phyloP scores from a whole-genome alignment of 2,888 invertebrate genomes.

The Achlya flavicornis region DNA sequence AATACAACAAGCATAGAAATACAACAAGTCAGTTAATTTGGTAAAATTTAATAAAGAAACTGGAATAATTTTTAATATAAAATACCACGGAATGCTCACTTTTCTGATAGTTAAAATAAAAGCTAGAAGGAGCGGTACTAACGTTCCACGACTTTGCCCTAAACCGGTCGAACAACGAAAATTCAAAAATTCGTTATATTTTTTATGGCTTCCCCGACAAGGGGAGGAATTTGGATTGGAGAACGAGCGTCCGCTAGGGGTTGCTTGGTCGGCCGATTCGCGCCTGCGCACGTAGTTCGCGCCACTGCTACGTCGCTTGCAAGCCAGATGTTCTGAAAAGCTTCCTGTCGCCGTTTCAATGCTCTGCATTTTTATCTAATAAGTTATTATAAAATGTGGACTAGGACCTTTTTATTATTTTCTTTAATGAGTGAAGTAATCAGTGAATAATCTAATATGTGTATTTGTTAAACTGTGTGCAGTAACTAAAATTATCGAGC shows the following conservation, averaged over 20 bases:
- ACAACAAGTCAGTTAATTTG: neutral
- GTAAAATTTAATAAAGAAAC: neutral
- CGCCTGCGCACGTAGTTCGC: conserved; percentile 84
- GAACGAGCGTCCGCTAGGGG: conserved; percentile 76
- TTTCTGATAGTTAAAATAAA: neutral
- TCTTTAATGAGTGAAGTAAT: conserved; percentile 68
- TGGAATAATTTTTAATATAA: neutral
- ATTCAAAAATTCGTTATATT: conserved; percentile 80
- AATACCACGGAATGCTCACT: neutral
- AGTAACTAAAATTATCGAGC: conserved; percentile 75
- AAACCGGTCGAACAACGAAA: conserved; percentile 77
- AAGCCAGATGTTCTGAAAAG: conserved; percentile 84
- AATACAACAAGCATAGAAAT: too few species aligned
- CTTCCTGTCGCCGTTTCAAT: conserved; percentile 79
- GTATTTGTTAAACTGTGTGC: conserved; percentile 67
- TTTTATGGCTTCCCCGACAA: conserved; percentile 77
- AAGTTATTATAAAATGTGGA: conserved; percentile 74
- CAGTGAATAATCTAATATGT: conserved; percentile 73
- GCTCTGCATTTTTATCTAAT: conserved; percentile 69
- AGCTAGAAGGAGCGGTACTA: conserved; percentile 23
- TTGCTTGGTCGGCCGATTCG: conserved; percentile 69
- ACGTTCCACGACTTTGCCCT: conserved; percentile 41
- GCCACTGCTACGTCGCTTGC: conserved; percentile 83
- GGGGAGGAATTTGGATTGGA: conserved; percentile 73
- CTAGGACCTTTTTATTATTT: conserved; percentile 68